phyloP scores from a whole-genome alignment of 2,888 invertebrate species.

The Tuberolachnus salignus region DNA sequence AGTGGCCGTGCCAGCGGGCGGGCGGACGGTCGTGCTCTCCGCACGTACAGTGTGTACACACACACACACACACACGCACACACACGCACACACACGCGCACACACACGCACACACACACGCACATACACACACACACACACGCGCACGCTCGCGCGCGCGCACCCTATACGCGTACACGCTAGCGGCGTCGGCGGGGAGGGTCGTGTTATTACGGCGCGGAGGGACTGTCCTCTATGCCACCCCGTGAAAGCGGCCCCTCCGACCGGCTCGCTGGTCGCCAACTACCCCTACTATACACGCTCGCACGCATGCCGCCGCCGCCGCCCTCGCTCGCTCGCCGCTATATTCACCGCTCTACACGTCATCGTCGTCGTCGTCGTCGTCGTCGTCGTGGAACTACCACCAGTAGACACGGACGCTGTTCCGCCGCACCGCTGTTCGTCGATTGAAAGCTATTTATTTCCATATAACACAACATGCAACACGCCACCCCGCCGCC shows the following conservation, averaged over 20 bases:
- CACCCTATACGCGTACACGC: background rate
- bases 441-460: slow-evolving; percentile 53
- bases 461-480: slow-evolving; percentile 51
- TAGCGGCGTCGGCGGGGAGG: background rate
- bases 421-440: slow-evolving; percentile 7
- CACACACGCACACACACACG: background rate
- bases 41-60: background rate
- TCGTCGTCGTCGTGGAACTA: slow-evolving; percentile 19
- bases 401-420: slow-evolving; percentile 45
- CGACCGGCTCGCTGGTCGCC: slow-evolving; percentile 13
- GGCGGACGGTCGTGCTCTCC: slow-evolving; percentile 16
- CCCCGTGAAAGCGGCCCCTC: background rate
- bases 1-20: slow-evolving; percentile 27
- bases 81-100: background rate
- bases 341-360: background rate
- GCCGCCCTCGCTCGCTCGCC: background rate
- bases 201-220: slow-evolving; percentile 22
- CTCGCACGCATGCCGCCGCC: background rate
- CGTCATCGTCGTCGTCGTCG: background rate
- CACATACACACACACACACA: background rate
- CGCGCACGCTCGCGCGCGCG: background rate
- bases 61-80: background rate
- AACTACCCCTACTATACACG: slow-evolving; percentile 11
- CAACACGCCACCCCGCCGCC: slow-evolving; percentile 36
- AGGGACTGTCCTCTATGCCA: background rate